phyloP scores from a whole-genome alignment of 64 coral and sea anemone species.

The Dendrophyllia cribrosa region DNA sequence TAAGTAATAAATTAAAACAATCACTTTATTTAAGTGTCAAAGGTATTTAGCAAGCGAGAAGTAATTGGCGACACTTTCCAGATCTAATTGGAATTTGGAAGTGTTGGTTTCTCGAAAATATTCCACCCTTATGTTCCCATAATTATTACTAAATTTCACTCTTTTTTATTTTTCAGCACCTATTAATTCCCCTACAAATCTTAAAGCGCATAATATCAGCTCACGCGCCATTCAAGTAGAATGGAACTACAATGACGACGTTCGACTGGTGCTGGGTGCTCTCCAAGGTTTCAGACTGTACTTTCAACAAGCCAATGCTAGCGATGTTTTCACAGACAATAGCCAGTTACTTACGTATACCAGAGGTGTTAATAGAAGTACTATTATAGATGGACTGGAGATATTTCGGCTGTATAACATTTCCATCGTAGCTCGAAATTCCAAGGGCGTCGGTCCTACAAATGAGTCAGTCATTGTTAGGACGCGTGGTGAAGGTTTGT shows the following conservation, averaged over 20 bases:
- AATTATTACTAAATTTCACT: not conserved
- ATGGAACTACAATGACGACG: not conserved
- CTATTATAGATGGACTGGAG: not conserved
- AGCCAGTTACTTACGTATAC: too few species aligned
- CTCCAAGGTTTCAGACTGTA: not conserved
- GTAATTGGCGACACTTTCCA: too few species aligned
- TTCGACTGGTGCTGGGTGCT: not conserved
- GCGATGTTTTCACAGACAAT: not conserved
- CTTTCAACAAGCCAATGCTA: not conserved
- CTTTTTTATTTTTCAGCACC: not conserved
- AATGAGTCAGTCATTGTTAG: conserved; percentile 20
- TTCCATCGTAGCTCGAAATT: conserved; percentile 10
- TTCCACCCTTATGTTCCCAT: not conserved
- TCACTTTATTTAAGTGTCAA: too few species aligned
- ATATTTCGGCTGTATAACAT: conserved; percentile 35
- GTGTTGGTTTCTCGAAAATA: not conserved
- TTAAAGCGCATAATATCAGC: not conserved
- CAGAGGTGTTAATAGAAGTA: not conserved
- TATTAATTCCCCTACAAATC: conserved; percentile 16
- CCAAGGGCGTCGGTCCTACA: conserved; percentile 24
- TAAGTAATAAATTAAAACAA: too few species aligned
- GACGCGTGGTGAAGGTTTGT: conserved; percentile 51
- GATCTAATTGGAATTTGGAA: too few species aligned
- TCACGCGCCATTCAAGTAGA: not conserved
- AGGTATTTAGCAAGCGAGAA: too few species aligned